Conservation (phyloP, 2,113 vertebrate species). For the Strix uralensis region DNA sequence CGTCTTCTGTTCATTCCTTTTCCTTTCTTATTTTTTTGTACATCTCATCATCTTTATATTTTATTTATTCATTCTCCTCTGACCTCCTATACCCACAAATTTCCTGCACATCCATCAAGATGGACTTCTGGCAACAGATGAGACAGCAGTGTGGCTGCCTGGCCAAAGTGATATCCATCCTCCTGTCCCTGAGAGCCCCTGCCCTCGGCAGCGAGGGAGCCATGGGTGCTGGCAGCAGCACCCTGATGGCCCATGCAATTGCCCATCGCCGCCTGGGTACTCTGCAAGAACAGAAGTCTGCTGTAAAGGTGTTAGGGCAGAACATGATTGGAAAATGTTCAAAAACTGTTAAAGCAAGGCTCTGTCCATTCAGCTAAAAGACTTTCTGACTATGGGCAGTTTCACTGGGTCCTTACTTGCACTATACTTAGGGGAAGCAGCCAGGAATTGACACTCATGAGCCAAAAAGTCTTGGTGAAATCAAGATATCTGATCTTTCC, state of each 20-base stretch:
- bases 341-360: neutral
- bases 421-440: neutral
- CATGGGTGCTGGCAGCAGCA: rapidly evolving
- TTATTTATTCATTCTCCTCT: neutral
- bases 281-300: neutral
- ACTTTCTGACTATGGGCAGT: neutral
- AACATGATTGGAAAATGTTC: neutral
- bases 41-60: neutral
- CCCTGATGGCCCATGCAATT: neutral
- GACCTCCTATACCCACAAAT: neutral
- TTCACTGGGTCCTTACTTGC: neutral
- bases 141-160: neutral
- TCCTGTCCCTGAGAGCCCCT: neutral
- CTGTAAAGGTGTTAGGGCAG: neutral
- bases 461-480: neutral
- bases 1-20: neutral
- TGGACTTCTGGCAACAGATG: neutral
- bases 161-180: rapidly evolving
- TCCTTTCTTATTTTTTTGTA: neutral
- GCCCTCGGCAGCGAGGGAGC: neutral
- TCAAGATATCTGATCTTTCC: neutral
- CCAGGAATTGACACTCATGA: neutral
- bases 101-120: neutral
- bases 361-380: neutral
- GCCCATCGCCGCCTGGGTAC: rapidly evolving